A percentile compares a stretch with the other conserved stretches of the same genome.
Evolutionary conservation across 2,113 vertebrate genomes (phyloP).

Genomic region (Platycercus adscitus): DNA sequence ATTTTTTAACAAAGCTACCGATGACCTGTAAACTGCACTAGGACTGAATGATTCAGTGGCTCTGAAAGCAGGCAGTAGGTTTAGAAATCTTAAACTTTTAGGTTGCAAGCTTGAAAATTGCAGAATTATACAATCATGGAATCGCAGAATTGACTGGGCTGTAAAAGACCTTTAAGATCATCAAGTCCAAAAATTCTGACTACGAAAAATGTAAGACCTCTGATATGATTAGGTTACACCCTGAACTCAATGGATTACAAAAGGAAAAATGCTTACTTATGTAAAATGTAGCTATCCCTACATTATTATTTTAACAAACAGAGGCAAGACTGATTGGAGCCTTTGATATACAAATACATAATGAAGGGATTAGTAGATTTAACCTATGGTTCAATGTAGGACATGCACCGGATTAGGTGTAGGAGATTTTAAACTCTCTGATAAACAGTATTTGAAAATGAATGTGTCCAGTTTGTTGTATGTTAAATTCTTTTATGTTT

Average conservation of each 20-base stretch:
- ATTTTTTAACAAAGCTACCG: neutral
- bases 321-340: slow-evolving; percentile 43
- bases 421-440: neutral
- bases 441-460: neutral
- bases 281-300: neutral
- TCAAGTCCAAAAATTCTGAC: neutral
- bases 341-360: slow-evolving; percentile 3
- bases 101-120: neutral
- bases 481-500: slow-evolving; percentile 6
- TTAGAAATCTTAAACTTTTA: neutral
- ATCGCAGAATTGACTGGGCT: neutral
- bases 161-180: neutral
- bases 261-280: neutral
- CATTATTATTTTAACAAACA: slow-evolving; percentile 45
- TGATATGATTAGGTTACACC: neutral
- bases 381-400: neutral
- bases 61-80: neutral
- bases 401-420: neutral
- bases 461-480: neutral
- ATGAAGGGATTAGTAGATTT: slow-evolving; percentile 21
- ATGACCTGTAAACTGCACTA: neutral
- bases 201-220: neutral
- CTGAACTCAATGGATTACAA: neutral
- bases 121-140: neutral
- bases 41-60: neutral